phyloP scores from a whole-genome alignment of 2,797 vertebrate genomes.

The Chiloscyllium punctatum region DNA sequence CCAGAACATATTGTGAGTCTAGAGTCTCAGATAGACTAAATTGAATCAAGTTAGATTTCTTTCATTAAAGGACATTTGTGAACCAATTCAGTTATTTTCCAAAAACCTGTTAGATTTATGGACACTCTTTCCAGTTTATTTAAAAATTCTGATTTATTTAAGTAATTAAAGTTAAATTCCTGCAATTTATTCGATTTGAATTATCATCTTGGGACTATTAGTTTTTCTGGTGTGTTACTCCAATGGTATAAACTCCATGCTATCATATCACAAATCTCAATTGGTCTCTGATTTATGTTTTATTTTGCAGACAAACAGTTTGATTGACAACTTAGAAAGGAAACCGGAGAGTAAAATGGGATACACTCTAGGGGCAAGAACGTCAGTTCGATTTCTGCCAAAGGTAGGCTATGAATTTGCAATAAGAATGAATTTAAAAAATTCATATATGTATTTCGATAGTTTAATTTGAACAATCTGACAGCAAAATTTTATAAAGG shows the following conservation, averaged over 20 bases:
- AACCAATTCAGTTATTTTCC: not conserved
- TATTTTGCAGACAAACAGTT: not conserved
- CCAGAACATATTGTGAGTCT: not conserved
- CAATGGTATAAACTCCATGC: not conserved
- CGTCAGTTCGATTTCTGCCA: not conserved
- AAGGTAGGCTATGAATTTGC: not conserved
- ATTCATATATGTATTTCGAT: not conserved
- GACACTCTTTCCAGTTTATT: not conserved
- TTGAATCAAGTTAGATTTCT: not conserved
- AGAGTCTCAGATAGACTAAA: not conserved
- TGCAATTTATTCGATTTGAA: not conserved
- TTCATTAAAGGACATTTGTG: not conserved
- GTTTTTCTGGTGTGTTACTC: not conserved
- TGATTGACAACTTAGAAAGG: not conserved
- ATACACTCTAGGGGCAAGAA: constrained; percentile 14
- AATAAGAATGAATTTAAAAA: not conserved
- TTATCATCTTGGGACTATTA: not conserved
- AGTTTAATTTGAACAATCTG: not conserved
- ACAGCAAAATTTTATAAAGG: not conserved
- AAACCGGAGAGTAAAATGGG: constrained; percentile 25
- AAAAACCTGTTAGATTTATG: not conserved
- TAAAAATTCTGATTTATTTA: not conserved
- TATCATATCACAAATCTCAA: not conserved
- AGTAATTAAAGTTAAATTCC: not conserved
- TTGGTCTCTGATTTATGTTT: not conserved